These are phyloP conservation scores for Menidia menidia DNA, from an alignment of 2,797 vertebrate genomes.

Conservation along the genomic window DNA sequence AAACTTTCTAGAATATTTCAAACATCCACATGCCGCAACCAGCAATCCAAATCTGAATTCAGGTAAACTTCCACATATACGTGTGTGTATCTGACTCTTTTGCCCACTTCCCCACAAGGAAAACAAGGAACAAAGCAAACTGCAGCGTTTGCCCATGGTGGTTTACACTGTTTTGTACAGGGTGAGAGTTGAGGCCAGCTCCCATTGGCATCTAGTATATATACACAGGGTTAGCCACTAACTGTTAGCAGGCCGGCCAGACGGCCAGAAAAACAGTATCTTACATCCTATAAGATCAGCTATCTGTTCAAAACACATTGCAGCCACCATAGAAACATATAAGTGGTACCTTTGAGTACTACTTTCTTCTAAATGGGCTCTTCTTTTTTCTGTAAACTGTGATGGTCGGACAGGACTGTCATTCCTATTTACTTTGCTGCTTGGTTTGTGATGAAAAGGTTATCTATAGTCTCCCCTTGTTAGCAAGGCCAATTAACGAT, in stretches of 20 bases:
- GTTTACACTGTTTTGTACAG: constrained; percentile 79
- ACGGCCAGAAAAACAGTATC: constrained; percentile 76
- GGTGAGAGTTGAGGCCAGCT: constrained; percentile 75
- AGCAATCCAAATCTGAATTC: constrained; percentile 45
- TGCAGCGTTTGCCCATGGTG: constrained; percentile 72
- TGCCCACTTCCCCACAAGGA: constrained; percentile 72
- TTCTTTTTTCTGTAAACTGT: constrained; percentile 18
- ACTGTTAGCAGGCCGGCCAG: constrained; percentile 76
- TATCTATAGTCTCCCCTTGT: too few relatives aligned
- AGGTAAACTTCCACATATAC: constrained; percentile 66
- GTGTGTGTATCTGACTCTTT: constrained; percentile 64
- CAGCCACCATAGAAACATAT: constrained; percentile 74
- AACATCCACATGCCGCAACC: constrained; percentile 42
- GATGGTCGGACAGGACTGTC: not conserved
- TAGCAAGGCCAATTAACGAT: not conserved
- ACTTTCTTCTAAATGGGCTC: constrained; percentile 42
- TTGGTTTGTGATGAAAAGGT: constrained; percentile 1
- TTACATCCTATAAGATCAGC: constrained; percentile 60
- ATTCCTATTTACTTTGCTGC: constrained; percentile 5
- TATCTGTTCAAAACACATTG: constrained; percentile 66
- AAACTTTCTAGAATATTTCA: constrained; percentile 54
- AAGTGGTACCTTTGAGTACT: constrained; percentile 70
- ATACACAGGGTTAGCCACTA: constrained; percentile 83
- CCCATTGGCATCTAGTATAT: constrained; percentile 76
- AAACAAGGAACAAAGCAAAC: constrained; percentile 70